Evolutionary conservation across 2,888 invertebrate species (phyloP).

Genomic region (Meganola albula): DNA sequence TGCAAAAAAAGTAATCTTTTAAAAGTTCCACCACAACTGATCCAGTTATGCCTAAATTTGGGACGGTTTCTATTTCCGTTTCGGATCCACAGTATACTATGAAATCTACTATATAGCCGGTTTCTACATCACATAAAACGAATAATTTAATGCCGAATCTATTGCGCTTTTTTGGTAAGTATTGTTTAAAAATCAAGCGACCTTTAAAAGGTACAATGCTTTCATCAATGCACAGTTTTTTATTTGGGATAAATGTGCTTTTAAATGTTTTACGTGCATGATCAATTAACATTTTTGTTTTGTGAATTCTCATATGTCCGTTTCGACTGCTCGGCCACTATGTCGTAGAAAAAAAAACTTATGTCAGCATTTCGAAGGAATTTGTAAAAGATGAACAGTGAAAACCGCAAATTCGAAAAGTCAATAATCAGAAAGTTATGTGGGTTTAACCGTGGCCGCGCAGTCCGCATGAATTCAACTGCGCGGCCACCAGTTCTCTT

Average conservation of each 20-base stretch:
- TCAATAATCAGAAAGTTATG: slow-evolving; percentile 5
- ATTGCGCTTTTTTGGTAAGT: slow-evolving; percentile 19
- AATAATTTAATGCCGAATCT: slow-evolving; percentile 18
- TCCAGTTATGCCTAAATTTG: slow-evolving; percentile 13
- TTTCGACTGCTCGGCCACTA: slow-evolving; percentile 4
- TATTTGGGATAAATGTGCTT: slow-evolving; percentile 11
- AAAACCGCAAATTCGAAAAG: slow-evolving; percentile 4
- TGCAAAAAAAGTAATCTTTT: slow-evolving; percentile 17
- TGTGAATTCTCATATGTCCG: slow-evolving; percentile 13
- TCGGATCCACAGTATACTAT: slow-evolving; percentile 19
- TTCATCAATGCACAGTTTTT: slow-evolving; percentile 20
- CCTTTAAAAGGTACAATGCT: slow-evolving; percentile 24
- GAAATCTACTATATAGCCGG: slow-evolving; percentile 19
- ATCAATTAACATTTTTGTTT: slow-evolving; percentile 11
- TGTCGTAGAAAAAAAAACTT: slow-evolving; percentile 9
- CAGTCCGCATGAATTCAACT: slow-evolving; percentile 3
- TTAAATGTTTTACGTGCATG: slow-evolving; percentile 15
- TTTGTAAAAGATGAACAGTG: slow-evolving; percentile 5
- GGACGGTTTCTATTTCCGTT: slow-evolving; percentile 11
- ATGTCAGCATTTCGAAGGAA: slow-evolving; percentile 11
- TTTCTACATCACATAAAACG: slow-evolving; percentile 19
- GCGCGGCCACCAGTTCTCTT: slow-evolving; percentile 2
- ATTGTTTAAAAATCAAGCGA: slow-evolving; percentile 18
- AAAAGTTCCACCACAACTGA: slow-evolving; percentile 16
- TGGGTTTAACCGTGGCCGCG: slow-evolving; percentile 5